Evolutionary conservation across 1,140 invertebrate genomes (phyloP).

Genomic region (Thalassaphorura encarpata): DNA sequence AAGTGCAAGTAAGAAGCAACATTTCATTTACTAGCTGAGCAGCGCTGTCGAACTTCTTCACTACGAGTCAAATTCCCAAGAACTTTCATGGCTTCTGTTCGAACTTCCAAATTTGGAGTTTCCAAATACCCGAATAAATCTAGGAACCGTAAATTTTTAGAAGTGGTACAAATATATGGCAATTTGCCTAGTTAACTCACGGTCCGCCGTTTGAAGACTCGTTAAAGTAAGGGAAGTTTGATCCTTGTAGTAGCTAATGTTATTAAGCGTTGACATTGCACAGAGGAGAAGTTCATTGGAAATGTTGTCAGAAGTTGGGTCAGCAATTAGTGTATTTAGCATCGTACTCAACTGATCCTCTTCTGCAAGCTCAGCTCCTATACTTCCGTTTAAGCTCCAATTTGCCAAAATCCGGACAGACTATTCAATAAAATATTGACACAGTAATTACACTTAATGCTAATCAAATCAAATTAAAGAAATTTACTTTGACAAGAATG

Average conservation of each 20-base stretch:
- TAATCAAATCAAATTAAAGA: no score
- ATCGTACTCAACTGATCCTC: conserved; percentile 40
- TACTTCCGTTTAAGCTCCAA: conserved; percentile 56
- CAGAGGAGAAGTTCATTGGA: conserved; percentile 54
- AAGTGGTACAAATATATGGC: not conserved
- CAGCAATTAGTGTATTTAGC: conserved; percentile 35
- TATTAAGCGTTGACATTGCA: conserved; percentile 53
- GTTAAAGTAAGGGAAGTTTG: conserved; percentile 32
- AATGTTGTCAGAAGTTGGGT: conserved; percentile 43
- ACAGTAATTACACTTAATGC: no score
- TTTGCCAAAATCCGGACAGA: conserved; percentile 61
- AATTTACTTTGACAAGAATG: conserved; percentile 56
- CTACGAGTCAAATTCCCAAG: conserved; percentile 55
- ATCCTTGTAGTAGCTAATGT: conserved; percentile 50
- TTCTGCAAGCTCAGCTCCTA: conserved; percentile 46
- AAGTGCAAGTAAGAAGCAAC: no score
- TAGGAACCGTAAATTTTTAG: not conserved
- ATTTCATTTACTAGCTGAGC: not conserved
- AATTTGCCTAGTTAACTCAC: conserved; percentile 25
- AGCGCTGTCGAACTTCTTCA: conserved; percentile 46
- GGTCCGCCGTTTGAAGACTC: conserved; percentile 37
- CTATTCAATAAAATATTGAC: no score
- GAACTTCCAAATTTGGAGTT: conserved; percentile 43
- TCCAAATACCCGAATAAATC: conserved; percentile 5
- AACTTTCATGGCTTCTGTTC: conserved; percentile 52